Percentiles rank a stretch among this genome's conserved stretches.
phyloP scores from a whole-genome alignment of 2,888 invertebrate genomes.

The Melangyna quadrimaculata region DNA sequence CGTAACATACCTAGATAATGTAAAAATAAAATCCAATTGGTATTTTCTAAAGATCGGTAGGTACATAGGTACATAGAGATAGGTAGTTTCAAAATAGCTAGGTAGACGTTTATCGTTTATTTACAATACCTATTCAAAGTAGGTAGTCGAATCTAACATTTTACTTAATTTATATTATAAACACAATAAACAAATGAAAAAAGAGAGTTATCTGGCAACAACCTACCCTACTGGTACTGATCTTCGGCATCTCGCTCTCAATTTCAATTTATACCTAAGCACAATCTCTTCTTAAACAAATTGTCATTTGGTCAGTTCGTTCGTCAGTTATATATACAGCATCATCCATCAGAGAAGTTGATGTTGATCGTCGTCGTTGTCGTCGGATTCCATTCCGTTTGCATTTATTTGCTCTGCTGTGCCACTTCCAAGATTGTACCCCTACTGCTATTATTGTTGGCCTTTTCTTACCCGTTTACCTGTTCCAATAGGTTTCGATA shows the following conservation, averaged over 20 bases:
- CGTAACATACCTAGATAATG: too few relatives aligned
- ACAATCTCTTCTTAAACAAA: neutral
- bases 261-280: neutral
- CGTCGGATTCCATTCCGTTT: slow-evolving; percentile 24
- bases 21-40: too few relatives aligned
- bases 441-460: slow-evolving; percentile 51
- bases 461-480: slow-evolving; percentile 61
- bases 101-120: too few relatives aligned
- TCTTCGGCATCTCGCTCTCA: slow-evolving; percentile 11
- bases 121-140: too few relatives aligned
- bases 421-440: slow-evolving; percentile 46
- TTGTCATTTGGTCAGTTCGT: slow-evolving; percentile 2
- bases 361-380: neutral
- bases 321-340: neutral
- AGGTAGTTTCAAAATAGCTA: too few relatives aligned
- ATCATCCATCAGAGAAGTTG: neutral
- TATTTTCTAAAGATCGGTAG: too few relatives aligned
- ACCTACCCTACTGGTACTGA: slow-evolving; percentile 12
- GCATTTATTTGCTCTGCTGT: neutral
- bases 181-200: neutral
- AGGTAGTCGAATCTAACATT: too few relatives aligned
- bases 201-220: slow-evolving; percentile 13
- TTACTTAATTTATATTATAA: too few relatives aligned
- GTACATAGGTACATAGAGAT: too few relatives aligned
- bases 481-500: slow-evolving; percentile 30